phyloP scores from a whole-genome alignment of 2,113 vertebrate genomes.

The Chaenogobius annularis region DNA sequence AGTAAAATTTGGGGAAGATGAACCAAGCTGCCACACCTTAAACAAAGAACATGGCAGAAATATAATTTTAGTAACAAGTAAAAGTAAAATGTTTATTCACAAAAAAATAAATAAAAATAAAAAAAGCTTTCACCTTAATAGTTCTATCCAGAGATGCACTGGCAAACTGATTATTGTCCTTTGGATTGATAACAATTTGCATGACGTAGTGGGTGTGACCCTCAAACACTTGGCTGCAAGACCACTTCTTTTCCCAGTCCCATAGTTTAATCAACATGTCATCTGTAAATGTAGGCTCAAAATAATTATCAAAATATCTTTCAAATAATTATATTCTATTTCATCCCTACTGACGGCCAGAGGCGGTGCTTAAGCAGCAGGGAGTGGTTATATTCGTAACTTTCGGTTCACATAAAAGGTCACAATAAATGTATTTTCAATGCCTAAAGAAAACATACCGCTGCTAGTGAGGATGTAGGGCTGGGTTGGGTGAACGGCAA shows the following conservation, averaged over 20 bases:
- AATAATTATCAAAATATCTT: constrained; percentile 12
- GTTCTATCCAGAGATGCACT: constrained; percentile 96
- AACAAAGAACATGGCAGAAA: constrained; percentile 12
- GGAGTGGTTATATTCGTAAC: no score
- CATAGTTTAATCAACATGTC: constrained; percentile 99
- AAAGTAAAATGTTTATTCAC: not conserved
- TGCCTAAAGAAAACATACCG: constrained; percentile 74
- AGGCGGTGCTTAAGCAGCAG: no score
- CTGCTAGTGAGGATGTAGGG: constrained; percentile 99
- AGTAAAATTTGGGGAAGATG: constrained; percentile 97
- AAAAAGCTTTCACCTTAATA: constrained; percentile 84
- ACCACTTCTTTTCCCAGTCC: constrained; percentile 99
- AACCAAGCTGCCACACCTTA: constrained; percentile 99
- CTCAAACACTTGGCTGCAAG: constrained; percentile 98
- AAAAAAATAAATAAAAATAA: not conserved
- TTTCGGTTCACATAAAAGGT: not conserved
- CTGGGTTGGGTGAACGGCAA: constrained; percentile 96
- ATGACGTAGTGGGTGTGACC: constrained; percentile 99
- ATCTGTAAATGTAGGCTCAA: constrained; percentile 76
- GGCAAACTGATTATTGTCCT: constrained; percentile 99
- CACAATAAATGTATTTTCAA: not conserved
- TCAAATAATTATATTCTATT: not conserved
- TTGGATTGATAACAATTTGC: constrained; percentile 99
- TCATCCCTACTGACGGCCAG: no score
- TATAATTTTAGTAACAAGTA: not conserved